Evolutionary conservation across 2,797 vertebrate genomes (phyloP).

Genomic region (Avahi laniger): DNA sequence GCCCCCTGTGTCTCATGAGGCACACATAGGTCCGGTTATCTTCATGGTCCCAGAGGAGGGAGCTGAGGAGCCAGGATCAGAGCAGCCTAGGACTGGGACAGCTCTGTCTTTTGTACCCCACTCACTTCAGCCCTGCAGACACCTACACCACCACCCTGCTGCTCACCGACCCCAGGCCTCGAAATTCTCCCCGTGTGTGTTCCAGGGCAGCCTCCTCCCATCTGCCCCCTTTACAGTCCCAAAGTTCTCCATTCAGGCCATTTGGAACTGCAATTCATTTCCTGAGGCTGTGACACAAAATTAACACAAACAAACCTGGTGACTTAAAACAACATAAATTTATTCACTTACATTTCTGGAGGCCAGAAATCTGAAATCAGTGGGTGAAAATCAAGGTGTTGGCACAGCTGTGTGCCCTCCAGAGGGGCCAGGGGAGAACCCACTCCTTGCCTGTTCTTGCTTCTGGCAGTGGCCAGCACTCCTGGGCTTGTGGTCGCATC

Average conservation of each 20-base stretch:
- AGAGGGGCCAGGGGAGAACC: not conserved
- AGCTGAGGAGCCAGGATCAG: not conserved
- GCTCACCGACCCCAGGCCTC: not conserved
- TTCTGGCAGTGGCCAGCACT: not conserved
- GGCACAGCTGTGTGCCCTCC: not conserved
- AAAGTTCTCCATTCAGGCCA: not conserved
- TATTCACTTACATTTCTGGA: not conserved
- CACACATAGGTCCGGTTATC: not conserved
- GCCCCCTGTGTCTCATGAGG: not conserved
- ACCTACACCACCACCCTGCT: no score
- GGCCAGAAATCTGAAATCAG: not conserved
- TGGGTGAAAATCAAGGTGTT: not conserved
- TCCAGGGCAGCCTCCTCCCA: not conserved
- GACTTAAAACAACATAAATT: not conserved
- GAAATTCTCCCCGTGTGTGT: not conserved
- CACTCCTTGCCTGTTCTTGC: not conserved
- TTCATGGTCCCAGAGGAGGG: not conserved
- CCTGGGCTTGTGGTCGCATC: not conserved
- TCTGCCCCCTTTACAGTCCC: not conserved
- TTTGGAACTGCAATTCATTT: not conserved
- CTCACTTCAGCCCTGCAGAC: no score
- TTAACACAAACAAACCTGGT: no score
- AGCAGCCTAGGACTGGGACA: no score
- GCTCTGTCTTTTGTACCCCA: not conserved
- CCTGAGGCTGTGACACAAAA: not conserved